Percentiles rank a stretch among this genome's conserved stretches.
phyloP scores from a whole-genome alignment of 2,113 vertebrate genomes.

The Elephas maximus region DNA sequence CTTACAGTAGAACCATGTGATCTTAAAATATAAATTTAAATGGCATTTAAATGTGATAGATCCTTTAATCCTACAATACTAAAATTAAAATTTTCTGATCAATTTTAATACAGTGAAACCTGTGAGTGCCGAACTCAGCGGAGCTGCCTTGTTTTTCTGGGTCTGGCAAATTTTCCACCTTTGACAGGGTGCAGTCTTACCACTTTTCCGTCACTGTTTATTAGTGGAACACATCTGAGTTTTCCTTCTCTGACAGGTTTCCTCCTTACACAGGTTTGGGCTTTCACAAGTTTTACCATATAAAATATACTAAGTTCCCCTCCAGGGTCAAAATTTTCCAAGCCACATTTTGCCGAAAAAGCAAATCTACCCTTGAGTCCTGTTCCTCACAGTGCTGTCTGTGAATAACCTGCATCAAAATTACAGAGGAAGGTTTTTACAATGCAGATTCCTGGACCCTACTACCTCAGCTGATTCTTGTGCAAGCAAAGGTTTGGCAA shows the following conservation, averaged over 20 bases:
- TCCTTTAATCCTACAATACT: not conserved
- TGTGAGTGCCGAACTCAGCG: not conserved
- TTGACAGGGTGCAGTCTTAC: not conserved
- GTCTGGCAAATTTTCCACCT: not conserved
- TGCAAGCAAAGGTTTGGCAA: not conserved
- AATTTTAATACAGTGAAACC: conserved; percentile 42
- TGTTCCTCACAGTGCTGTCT: conserved; percentile 28
- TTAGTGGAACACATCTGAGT: not conserved
- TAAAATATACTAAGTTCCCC: conserved; percentile 4
- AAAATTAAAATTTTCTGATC: conserved; percentile 29
- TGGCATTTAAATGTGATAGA: conserved; percentile 41
- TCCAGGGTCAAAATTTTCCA: conserved; percentile 30
- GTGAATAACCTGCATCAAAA: conserved; percentile 53
- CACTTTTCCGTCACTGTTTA: not conserved
- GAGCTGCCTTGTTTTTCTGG: not conserved
- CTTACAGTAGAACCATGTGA: conserved; percentile 25
- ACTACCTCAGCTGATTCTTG: not conserved
- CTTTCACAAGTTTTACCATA: not conserved
- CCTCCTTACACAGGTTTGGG: not conserved
- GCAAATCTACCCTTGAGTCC: not conserved
- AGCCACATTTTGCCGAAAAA: conserved; percentile 52
- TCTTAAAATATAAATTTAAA: conserved; percentile 66
- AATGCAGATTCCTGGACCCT: not conserved
- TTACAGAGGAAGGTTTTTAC: not conserved
- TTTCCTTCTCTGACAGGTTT: not conserved